phyloP scores from a whole-genome alignment of 2,113 vertebrate species.

The Grantiella picta region DNA sequence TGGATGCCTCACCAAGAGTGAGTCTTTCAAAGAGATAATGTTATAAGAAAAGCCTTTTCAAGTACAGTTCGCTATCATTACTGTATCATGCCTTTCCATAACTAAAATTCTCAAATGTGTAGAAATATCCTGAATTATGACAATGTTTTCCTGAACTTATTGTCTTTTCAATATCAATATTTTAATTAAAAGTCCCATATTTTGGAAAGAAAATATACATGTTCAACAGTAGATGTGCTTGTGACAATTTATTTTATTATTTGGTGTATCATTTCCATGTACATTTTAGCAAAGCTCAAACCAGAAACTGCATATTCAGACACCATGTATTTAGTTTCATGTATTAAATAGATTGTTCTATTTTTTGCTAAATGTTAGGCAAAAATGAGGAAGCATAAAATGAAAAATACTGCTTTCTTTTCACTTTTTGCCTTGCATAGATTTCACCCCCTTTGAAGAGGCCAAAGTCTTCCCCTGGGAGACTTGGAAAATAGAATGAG shows the following conservation, averaged over 20 bases:
- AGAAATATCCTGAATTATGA: neutral
- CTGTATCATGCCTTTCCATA: neutral
- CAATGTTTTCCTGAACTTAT: neutral
- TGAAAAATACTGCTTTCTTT: neutral
- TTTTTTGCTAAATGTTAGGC: neutral
- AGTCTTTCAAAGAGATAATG: neutral
- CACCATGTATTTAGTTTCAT: neutral
- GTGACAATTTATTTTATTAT: neutral
- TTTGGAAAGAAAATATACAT: neutral
- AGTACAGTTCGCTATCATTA: neutral
- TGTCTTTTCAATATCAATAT: neutral
- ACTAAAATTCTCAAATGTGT: neutral
- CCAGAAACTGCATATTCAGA: neutral
- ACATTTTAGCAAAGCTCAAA: neutral
- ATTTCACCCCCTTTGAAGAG: conserved; percentile 34
- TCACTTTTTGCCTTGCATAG: neutral
- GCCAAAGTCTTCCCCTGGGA: neutral
- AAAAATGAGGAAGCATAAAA: neutral
- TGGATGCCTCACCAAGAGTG: neutral
- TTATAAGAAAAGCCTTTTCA: neutral
- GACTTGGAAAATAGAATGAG: neutral
- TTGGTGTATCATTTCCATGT: neutral
- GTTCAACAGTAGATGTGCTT: neutral
- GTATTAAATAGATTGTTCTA: neutral
- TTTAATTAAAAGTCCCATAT: neutral